Conservation (phyloP, 2,888 invertebrate species). For the Drosophila percnosoma region DNA sequence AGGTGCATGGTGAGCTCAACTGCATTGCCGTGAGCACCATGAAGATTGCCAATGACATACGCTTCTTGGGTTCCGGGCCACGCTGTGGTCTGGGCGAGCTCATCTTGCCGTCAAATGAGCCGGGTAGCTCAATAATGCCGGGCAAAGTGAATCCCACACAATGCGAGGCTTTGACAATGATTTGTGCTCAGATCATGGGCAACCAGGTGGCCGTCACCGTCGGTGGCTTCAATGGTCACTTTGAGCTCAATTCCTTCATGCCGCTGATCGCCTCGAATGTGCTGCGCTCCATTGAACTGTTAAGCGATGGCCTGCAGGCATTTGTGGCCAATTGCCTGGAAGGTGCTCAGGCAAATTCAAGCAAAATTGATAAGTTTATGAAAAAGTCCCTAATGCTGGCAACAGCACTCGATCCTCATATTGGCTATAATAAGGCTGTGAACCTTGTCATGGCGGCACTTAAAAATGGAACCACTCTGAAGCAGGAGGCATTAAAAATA, state of each 20-base stretch:
- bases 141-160: conserved; percentile 99
- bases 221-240: conserved; percentile 97
- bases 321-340: conserved; percentile 94
- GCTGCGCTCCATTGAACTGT: conserved; percentile 92
- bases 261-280: conserved; percentile 97
- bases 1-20: conserved; percentile 97
- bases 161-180: conserved; percentile 98
- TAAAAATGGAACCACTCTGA: conserved; percentile 93
- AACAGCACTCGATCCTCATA: conserved; percentile 97
- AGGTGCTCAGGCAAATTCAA: conserved; percentile 91
- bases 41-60: conserved; percentile 98
- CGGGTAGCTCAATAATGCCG: conserved; percentile 99
- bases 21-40: conserved; percentile 95
- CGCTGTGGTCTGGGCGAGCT: conserved; percentile 97
- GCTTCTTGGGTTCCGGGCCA: conserved; percentile 96
- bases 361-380: conserved; percentile 91
- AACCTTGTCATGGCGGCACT: conserved; percentile 98
- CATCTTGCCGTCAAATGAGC: conserved; percentile 97
- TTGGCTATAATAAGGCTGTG: conserved; percentile 98
- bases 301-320: conserved; percentile 91
- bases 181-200: conserved; percentile 97
- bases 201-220: conserved; percentile 97
- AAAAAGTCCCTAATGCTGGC: conserved; percentile 98
- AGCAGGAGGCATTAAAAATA: conserved; percentile 93
- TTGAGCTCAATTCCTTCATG: conserved; percentile 99